Conservation (phyloP, 2,113 vertebrate species). For the Thomomys bottae region DNA sequence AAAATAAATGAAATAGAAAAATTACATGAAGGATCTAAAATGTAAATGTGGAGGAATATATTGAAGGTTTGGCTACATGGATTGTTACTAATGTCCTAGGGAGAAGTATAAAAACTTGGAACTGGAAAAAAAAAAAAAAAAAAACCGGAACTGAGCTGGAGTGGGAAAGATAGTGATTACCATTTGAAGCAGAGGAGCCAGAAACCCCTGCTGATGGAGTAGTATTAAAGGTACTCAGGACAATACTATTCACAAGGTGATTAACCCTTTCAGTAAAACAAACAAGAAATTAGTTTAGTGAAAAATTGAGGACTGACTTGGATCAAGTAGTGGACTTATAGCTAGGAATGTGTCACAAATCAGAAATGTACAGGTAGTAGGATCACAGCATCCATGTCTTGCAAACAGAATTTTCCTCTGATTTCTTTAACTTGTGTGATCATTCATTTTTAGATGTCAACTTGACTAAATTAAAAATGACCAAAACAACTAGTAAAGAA, state of each 20-base stretch:
- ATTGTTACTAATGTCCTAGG: not conserved
- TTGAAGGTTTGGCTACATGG: not conserved
- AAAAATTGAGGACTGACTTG: not conserved
- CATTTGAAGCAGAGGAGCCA: not conserved
- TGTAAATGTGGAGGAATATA: slow-evolving; percentile 25
- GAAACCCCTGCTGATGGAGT: not conserved
- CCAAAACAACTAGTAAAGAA: not conserved
- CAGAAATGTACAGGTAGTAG: not conserved
- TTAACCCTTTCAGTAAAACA: slow-evolving; percentile 29
- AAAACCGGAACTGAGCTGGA: not conserved
- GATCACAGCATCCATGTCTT: not conserved
- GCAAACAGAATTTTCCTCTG: not conserved
- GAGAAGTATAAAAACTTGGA: not conserved
- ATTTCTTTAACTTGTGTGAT: not conserved
- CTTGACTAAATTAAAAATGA: not conserved
- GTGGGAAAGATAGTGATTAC: not conserved
- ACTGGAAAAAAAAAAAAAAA: too few species aligned
- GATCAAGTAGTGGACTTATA: not conserved
- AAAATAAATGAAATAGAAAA: slow-evolving; percentile 46
- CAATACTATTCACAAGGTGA: not conserved
- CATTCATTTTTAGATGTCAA: not conserved
- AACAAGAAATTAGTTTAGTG: not conserved
- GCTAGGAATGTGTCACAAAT: not conserved
- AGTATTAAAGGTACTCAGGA: not conserved
- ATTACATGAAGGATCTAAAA: not conserved